Percentiles rank a stretch among this genome's conserved stretches.
phyloP scores from a whole-genome alignment of 2,113 vertebrate genomes.

The Apaloderma vittatum region DNA sequence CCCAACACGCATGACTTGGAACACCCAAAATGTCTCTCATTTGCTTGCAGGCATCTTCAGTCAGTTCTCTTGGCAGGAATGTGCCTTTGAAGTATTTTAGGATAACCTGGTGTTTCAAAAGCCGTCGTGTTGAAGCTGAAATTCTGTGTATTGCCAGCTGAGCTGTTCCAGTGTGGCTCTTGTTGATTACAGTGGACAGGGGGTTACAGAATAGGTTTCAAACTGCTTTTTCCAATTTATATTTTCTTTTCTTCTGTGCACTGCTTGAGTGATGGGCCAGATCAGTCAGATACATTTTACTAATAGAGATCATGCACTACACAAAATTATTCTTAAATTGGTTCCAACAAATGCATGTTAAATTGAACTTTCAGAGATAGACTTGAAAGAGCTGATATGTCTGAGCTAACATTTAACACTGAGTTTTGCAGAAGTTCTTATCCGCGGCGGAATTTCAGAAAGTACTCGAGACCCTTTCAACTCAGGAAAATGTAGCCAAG shows the following conservation, averaged over 20 bases:
- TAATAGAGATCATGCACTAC: neutral
- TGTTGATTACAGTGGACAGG: neutral
- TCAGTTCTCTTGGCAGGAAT: neutral
- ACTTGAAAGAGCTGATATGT: neutral
- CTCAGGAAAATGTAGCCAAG: neutral
- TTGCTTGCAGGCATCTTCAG: neutral
- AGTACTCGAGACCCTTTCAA: neutral
- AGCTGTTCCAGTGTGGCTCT: neutral
- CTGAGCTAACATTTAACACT: conserved; percentile 29
- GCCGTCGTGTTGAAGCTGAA: neutral
- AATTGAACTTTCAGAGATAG: neutral
- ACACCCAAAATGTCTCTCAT: neutral
- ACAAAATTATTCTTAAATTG: neutral
- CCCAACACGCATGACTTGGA: neutral
- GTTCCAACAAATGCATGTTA: neutral
- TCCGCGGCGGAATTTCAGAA: neutral
- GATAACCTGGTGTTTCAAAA: neutral
- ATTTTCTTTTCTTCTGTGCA: neutral
- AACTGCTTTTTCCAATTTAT: neutral
- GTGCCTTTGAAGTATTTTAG: neutral
- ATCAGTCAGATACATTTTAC: neutral
- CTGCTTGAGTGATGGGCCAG: neutral
- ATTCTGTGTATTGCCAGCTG: neutral
- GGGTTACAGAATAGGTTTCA: neutral
- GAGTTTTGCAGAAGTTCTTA: neutral